Evolutionary conservation across 2,797 vertebrate genomes (phyloP).

Genomic region (Uromys caudimaculatus): DNA sequence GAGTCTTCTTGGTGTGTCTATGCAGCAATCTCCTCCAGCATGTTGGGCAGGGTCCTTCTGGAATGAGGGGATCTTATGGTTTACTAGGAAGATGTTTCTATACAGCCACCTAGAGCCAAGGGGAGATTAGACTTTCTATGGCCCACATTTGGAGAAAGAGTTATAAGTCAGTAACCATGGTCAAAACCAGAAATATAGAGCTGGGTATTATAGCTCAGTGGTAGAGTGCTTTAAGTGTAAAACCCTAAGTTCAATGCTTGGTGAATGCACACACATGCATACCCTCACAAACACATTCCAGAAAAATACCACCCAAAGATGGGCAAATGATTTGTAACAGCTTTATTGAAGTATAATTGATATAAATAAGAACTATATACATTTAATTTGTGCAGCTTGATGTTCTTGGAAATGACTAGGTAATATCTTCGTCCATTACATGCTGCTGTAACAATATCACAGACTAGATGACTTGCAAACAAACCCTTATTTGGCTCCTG

Average conservation of each 20-base stretch:
- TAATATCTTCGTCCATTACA: background rate
- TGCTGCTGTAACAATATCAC: background rate
- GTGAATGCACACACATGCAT: background rate
- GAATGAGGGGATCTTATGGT: background rate
- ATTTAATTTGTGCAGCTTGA: background rate
- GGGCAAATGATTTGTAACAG: background rate
- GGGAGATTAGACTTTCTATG: background rate
- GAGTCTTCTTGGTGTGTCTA: background rate
- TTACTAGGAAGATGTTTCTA: background rate
- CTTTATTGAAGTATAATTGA: constrained; percentile 3
- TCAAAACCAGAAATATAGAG: background rate
- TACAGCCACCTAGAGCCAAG: background rate
- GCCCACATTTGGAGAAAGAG: background rate
- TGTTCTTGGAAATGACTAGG: background rate
- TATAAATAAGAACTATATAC: background rate
- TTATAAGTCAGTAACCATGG: background rate
- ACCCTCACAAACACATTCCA: background rate
- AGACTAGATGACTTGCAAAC: background rate
- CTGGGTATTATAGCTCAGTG: too few species aligned
- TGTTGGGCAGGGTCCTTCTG: background rate
- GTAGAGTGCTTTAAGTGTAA: background rate
- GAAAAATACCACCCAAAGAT: background rate
- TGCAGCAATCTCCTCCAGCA: background rate
- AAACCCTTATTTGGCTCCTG: background rate
- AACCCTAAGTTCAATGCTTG: background rate